Base-by-base conservation (phyloP, 2,113 vertebrate species). In the Tachysurus fulvidraco region DNA sequence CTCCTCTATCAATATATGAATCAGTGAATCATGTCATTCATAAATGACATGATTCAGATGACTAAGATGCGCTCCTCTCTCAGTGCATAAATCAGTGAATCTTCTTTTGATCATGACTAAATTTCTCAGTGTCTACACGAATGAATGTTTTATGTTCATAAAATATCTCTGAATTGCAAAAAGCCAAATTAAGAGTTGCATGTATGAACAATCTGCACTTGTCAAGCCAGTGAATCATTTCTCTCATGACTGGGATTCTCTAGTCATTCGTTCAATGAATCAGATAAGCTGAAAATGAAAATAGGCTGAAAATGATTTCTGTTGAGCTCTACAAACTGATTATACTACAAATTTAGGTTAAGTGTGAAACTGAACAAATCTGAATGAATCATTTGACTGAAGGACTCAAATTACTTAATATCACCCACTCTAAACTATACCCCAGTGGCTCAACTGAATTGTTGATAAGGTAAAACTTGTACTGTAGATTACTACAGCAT, bases 401-500 rank as follows among this genome's bases (percentile, higher is more conserved):
- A 21, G 1, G 52, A 79, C 52, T 57, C 76, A 55, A n/a, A 54
- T 3, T 12, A 52, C 23, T 77, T 6, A 55, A 10, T 55, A 28
- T 78, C 16, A 8, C 17, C 5, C 25, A 30, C 76, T 36, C 25
- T 77, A 54, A 77, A 28, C 13, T 14, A 52, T 7, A n/a, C 52
- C 25, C 6, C 17, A 54, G n/a, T 21, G 14, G 50, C 28, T 17
- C 16, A 4, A 57, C 55, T 57, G 0, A 2, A 64, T n/a, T 16
- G 55, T 46, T 44, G 36, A 41, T 46, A 44, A 64, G 16, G 1
- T 46, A 64, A 64, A 64, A 65, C 23, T 41, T 65, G 60, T 8
- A 50, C 41, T 65, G 60, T 8, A 50, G 77, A 87, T 89, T 87
- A 41, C 14, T 44, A 9, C 46, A 59, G 41, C 36, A 14, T 74